Conservation (phyloP, 30 jellyfish, hydroid and myxozoan species). For the Hydractinia echinata region DNA sequence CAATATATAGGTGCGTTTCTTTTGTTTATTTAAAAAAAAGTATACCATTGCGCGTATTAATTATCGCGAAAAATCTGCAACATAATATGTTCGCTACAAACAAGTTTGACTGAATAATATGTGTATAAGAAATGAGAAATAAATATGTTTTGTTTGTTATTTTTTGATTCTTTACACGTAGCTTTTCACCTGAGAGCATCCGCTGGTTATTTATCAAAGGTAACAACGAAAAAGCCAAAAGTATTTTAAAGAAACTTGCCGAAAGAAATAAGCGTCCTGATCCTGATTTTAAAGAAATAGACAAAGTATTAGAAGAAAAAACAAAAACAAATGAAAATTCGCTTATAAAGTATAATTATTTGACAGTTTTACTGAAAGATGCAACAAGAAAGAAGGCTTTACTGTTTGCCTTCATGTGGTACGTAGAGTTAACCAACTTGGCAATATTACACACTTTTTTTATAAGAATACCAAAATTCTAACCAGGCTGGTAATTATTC, state of each 20-base stretch:
- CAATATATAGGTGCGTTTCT: too few species aligned
- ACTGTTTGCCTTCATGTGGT: conserved; percentile 19
- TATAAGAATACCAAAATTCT: too few species aligned
- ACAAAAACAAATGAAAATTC: neutral
- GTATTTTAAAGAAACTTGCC: neutral
- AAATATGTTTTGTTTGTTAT: neutral
- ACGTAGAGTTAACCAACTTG: neutral
- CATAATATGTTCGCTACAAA: too few species aligned
- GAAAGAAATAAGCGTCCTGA: neutral
- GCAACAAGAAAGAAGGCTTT: neutral
- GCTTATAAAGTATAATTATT: neutral
- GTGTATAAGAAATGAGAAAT: too few species aligned
- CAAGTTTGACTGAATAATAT: too few species aligned
- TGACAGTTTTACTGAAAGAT: neutral
- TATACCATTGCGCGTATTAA: too few species aligned
- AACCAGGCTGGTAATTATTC: too few species aligned
- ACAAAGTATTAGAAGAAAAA: neutral
- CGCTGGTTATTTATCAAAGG: conserved; percentile 13
- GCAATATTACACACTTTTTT: too few species aligned
- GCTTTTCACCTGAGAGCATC: conserved; percentile 24
- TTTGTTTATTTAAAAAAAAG: too few species aligned
- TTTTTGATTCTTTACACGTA: neutral
- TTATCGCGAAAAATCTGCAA: too few species aligned
- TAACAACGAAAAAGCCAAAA: neutral
- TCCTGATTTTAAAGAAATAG: conserved; percentile 7